Conservation (phyloP, 2,113 vertebrate species). For the Cyrtonyx montezumae region DNA sequence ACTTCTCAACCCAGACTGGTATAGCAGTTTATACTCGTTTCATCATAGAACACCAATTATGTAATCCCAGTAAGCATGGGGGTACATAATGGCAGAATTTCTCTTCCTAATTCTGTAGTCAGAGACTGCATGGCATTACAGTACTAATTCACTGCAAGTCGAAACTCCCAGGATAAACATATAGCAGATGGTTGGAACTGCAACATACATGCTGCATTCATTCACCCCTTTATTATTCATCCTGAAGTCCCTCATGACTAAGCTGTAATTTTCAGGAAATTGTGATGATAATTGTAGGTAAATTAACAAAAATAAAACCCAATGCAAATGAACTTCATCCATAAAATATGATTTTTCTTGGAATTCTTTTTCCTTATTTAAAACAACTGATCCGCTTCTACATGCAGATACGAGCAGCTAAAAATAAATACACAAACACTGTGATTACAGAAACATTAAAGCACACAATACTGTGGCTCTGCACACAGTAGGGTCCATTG, state of each 20-base stretch:
- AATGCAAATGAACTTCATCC: conserved; percentile 48
- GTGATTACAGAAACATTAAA: neutral
- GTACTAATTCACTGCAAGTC: neutral
- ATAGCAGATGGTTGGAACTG: conserved; percentile 41
- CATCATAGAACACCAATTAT: neutral
- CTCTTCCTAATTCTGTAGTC: neutral
- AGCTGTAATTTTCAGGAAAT: conserved; percentile 66
- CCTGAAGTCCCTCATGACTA: conserved; percentile 48
- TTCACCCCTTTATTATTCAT: conserved; percentile 44
- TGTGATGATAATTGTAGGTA: conserved; percentile 45
- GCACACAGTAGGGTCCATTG: neutral
- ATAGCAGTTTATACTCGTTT: neutral
- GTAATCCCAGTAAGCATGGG: neutral
- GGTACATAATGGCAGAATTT: neutral
- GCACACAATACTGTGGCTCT: neutral
- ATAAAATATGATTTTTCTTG: conserved; percentile 22
- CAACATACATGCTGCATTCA: neutral
- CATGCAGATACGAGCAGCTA: neutral
- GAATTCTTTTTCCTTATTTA: neutral
- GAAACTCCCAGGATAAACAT: conserved; percentile 34
- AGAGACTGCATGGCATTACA: neutral
- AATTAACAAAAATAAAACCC: conserved; percentile 41
- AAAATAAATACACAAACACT: neutral
- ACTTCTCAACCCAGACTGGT: neutral
- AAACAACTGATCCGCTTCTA: neutral